Percentiles rank a stretch among this genome's conserved stretches.
Evolutionary conservation across 92 coral and sea anemone species (phyloP).

Genomic region (Porites lobata): DNA sequence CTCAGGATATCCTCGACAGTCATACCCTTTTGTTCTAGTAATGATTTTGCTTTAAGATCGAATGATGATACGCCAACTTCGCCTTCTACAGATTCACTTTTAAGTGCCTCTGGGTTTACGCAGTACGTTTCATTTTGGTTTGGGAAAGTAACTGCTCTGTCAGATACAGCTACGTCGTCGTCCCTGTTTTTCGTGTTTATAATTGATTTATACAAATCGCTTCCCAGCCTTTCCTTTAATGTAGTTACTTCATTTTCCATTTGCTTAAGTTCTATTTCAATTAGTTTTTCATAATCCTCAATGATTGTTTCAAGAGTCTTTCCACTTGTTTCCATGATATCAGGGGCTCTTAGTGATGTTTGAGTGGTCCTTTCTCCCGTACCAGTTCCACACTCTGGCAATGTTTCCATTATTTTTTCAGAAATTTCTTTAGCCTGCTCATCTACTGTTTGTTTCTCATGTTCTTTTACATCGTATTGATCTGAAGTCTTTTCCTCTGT

Average conservation of each 20-base stretch:
- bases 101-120: background rate
- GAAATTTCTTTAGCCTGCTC: background rate
- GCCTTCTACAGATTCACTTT: background rate
- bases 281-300: constrained; percentile 57
- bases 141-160: background rate
- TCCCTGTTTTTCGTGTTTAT: background rate
- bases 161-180: background rate
- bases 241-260: constrained; percentile 32
- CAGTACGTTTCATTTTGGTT: background rate
- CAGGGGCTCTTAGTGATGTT: constrained; percentile 40
- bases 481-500: background rate
- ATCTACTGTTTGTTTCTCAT: background rate
- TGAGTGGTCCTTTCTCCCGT: background rate
- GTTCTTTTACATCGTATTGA: background rate
- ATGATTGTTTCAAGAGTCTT: constrained; percentile 68
- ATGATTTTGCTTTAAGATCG: constrained; percentile 6
- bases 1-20: constrained; percentile 73
- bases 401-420: background rate
- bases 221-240: constrained; percentile 61
- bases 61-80: background rate
- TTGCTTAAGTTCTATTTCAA: constrained; percentile 21
- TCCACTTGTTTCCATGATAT: constrained; percentile 48
- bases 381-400: background rate
- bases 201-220: constrained; percentile 24
- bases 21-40: constrained; percentile 34